Conservation (phyloP, 2,797 vertebrate species). For the Setipinna tenuifilis region DNA sequence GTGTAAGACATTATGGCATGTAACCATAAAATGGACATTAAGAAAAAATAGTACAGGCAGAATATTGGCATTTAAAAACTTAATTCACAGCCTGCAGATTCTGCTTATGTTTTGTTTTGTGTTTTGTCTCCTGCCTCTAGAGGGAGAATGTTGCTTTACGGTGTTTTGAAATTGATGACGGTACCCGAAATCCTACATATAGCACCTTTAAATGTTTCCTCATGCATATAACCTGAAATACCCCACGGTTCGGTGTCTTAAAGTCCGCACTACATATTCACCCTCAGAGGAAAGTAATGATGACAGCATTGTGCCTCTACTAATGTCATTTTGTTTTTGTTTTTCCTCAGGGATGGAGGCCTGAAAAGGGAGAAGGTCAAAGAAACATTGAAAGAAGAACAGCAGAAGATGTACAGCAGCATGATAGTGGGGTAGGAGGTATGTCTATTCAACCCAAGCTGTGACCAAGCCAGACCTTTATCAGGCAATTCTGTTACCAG, state of each 20-base stretch:
- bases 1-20: no score
- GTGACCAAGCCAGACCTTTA: neutral
- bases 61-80: no score
- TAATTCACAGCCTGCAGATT: no score
- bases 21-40: no score
- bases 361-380: conserved; percentile 92
- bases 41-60: no score
- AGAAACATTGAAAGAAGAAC: conserved; percentile 84
- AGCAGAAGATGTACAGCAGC: conserved; percentile 95
- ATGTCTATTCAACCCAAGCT: neutral
- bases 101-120: no score
- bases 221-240: no score
- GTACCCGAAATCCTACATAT: no score
- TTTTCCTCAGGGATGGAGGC: conserved; percentile 85
- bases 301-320: neutral
- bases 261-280: neutral
- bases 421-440: conserved; percentile 78
- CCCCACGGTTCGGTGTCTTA: neutral
- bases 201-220: neutral
- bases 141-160: no score
- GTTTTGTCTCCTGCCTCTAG: no score
- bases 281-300: neutral
- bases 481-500: neutral
- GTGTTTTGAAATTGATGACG: no score
- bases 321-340: neutral